Percentiles rank a stretch among this genome's conserved stretches.
These are phyloP conservation scores for Lycophotia porphyrea DNA, from an alignment of 2,888 invertebrate species.

Conservation along the genomic window DNA sequence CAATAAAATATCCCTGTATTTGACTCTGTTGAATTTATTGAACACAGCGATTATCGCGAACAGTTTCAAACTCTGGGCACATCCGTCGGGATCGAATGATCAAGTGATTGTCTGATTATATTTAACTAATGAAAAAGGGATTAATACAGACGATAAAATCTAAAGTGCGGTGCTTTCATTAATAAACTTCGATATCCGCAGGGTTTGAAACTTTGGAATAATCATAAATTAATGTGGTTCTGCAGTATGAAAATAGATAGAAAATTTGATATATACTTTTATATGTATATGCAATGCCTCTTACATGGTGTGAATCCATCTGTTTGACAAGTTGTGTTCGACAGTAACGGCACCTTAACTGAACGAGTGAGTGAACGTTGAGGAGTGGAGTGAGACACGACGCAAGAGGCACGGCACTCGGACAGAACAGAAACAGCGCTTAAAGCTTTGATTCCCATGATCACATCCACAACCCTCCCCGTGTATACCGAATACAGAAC, in stretches of 20 bases:
- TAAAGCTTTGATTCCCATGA: constrained; percentile 90
- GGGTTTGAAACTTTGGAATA: constrained; percentile 60
- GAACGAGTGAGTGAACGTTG: constrained; percentile 24
- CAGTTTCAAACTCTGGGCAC: constrained; percentile 79
- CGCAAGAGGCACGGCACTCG: constrained; percentile 79
- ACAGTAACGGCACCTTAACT: constrained; percentile 54
- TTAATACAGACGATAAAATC: constrained; percentile 53
- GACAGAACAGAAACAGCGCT: constrained; percentile 85
- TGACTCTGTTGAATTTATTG: constrained; percentile 88
- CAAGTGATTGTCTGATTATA: constrained; percentile 54
- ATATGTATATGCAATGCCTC: constrained; percentile 80
- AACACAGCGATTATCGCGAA: constrained; percentile 83
- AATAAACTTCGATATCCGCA: constrained; percentile 53
- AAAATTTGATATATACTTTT: constrained; percentile 78
- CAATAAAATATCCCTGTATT: constrained; percentile 90
- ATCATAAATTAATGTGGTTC: constrained; percentile 77
- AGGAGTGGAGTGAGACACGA: constrained; percentile 30
- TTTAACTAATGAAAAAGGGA: constrained; percentile 52
- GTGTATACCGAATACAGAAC: constrained; percentile 80
- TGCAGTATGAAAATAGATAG: constrained; percentile 88
- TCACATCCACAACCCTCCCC: constrained; percentile 86
- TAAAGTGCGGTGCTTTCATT: constrained; percentile 56
- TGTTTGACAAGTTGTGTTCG: constrained; percentile 17
- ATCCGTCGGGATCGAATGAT: constrained; percentile 55
- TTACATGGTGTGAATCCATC: constrained; percentile 60